Evolutionary conservation across 64 coral and sea anemone genomes (phyloP), one percentile per base, ranked within the genome.

Genomic region (Porites australiensis): DNA sequence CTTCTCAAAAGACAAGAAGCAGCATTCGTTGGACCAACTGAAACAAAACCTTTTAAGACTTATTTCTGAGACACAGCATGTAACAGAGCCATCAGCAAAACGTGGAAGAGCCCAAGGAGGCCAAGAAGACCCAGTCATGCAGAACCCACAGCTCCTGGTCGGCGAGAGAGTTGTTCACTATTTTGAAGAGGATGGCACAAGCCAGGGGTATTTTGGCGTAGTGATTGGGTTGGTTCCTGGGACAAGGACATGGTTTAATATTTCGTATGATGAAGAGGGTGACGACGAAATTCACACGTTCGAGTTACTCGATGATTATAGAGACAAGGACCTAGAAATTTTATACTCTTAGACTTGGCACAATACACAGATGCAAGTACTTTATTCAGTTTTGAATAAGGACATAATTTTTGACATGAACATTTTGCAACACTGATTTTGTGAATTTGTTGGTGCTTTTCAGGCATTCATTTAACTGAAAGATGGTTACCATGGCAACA

Each of bases 11-110:
- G 87, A 89, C 19, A 79, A 62, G 57, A 89, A 48, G 58, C 87
- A 89, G 87, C 74, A 89, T 58, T 89, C 87, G 43, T 20, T 89
- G 27, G 74, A 13, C 3, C 87, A 89, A 45, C 87, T 89, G 50
- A 75, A 46, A n/a, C n/a, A 89, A 61, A 76, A 89, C 75, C 83
- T 87, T 61, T 64, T 70, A 53, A 69, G 59, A 87, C 54, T 87
- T 50, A 87, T 87, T 71, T 53, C 50, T 70, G 83, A 87, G 67
- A 52, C 83, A 11, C 83, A 66, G 23, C 83, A 67, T 67, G 63
- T 87, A 65, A 66, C 44, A 50, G 74, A 77, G 74, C 74, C 74
- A 46, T 53, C 50, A 77, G 44, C 74, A 77, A 77, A 77, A 53
- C 64, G 64, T 66, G 64, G 64, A 20, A 66, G 64, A 66, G 19